Conservation (phyloP, 2,888 invertebrate species). For the Ornithoptera alexandrae region DNA sequence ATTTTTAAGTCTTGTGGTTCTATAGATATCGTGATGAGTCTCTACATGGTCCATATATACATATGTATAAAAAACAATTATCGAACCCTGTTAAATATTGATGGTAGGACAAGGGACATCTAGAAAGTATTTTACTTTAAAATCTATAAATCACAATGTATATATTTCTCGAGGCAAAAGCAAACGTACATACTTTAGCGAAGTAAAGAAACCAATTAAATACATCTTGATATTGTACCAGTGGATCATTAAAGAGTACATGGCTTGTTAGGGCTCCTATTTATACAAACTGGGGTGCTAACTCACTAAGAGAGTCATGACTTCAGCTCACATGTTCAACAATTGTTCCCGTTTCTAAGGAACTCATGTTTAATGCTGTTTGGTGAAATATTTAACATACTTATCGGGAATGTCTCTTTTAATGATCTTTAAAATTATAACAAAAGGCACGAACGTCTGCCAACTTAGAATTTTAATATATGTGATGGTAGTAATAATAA, state of each 20-base stretch:
- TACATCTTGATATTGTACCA: conserved; percentile 71
- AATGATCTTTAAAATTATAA: not conserved
- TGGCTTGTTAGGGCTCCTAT: conserved; percentile 55
- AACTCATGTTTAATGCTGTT: conserved; percentile 17
- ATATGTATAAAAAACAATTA: no score
- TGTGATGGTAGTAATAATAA: not conserved
- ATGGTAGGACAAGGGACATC: not conserved
- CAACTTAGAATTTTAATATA: not conserved
- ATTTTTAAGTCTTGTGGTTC: no score
- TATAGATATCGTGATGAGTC: no score
- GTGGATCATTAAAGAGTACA: conserved; percentile 67
- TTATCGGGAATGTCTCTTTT: not conserved
- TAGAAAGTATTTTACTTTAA: not conserved
- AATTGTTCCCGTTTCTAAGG: conserved; percentile 31
- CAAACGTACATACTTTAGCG: conserved; percentile 43
- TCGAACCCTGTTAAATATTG: no score
- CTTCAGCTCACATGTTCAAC: conserved; percentile 47
- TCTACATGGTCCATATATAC: no score
- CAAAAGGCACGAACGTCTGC: not conserved
- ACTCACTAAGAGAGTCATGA: conserved; percentile 43
- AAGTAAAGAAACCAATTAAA: conserved; percentile 61
- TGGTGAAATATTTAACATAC: conserved; percentile 6
- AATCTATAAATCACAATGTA: conserved; percentile 34
- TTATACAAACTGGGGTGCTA: conserved; percentile 52
- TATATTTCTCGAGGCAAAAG: conserved; percentile 58